Evolutionary conservation across 1,140 invertebrate species (phyloP), one percentile per base, ranked within the genome.

Genomic region (Drosophila nigrodunni): DNA sequence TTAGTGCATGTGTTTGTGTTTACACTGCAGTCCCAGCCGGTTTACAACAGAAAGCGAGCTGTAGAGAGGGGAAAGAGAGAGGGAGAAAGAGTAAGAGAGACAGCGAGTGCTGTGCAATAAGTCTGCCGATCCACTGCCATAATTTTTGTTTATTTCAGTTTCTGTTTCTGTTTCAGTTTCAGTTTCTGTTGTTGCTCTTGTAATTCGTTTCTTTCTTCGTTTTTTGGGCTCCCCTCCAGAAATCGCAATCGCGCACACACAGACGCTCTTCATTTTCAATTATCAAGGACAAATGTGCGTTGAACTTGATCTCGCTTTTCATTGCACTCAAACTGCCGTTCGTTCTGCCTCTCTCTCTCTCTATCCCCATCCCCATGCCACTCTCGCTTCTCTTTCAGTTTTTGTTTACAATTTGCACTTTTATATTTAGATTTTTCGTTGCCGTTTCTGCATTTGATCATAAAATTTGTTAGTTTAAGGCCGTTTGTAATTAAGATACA

Each of bases 211-310:
- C 46, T 66, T 25, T 25, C 54, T 34, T 55, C 13, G 25, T 30
- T 30, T 30, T 30, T 30, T 30, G 25, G 25, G 25, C 25, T 30
- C 25, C 25, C 25, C 6, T 30, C 3, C 25, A 30, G 25, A 25
- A 25, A 4, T 25, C 25, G 25, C 25, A 25, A 25, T 25, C 25
- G 25, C 25, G 15, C 15, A 25, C 25, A 25, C 25, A 25, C 25
- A 25, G 25, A 30, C 25, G 25, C 18, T 50, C 55, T 71, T 55
- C 60, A 78, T 83, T 83, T 30, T 70, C 87, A 78, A 88, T 89
- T 78, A 88, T 88, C 85, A 88, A 88, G 85, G 85, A 88, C 85
- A 88, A 89, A 89, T 88, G 85, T 89, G 85, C 85, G 85, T 88
- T 88, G 85, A 88, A 88, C 85, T 88, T 88, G 85, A 88, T 88